Percentiles rank a stretch among this genome's conserved stretches.
Evolutionary conservation across 2,797 vertebrate species (phyloP).

Genomic region (Austrolebias charrua): DNA sequence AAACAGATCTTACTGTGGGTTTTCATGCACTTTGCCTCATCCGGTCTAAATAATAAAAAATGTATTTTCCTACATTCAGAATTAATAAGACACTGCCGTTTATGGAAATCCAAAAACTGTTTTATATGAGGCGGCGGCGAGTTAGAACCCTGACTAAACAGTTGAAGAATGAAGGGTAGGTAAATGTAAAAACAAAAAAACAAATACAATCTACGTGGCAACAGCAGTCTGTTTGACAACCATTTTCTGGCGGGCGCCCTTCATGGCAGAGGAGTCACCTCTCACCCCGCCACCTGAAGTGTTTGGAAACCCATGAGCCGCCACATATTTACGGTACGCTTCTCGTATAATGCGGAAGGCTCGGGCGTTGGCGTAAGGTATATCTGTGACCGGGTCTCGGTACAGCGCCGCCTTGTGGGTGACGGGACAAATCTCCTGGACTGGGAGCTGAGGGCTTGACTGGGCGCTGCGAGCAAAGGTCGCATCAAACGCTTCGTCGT

Average conservation of each 20-base stretch:
- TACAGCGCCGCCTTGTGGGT: slow-evolving; percentile 91
- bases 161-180: background rate
- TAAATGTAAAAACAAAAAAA: background rate
- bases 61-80: no score
- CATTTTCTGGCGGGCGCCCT: slow-evolving; percentile 85
- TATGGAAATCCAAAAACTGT: no score
- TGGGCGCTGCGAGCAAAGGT: slow-evolving; percentile 75
- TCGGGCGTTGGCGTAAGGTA: slow-evolving; percentile 89
- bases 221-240: slow-evolving; percentile 83
- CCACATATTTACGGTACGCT: slow-evolving; percentile 93
- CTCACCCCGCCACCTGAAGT: slow-evolving; percentile 68
- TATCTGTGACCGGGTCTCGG: slow-evolving; percentile 94
- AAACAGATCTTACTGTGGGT: no score
- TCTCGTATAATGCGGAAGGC: slow-evolving; percentile 96
- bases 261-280: slow-evolving; percentile 65
- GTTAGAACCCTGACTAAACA: background rate
- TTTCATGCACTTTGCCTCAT: background rate
- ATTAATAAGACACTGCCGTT: background rate
- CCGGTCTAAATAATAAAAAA: no score
- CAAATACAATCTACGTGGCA: slow-evolving; percentile 50
- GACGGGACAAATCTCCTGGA: slow-evolving; percentile 92
- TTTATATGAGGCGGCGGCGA: no score
- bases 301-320: slow-evolving; percentile 90
- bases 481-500: slow-evolving; percentile 86
- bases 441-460: slow-evolving; percentile 71